Conservation (phyloP, 2,888 invertebrate species). For the Xestia xanthographa region DNA sequence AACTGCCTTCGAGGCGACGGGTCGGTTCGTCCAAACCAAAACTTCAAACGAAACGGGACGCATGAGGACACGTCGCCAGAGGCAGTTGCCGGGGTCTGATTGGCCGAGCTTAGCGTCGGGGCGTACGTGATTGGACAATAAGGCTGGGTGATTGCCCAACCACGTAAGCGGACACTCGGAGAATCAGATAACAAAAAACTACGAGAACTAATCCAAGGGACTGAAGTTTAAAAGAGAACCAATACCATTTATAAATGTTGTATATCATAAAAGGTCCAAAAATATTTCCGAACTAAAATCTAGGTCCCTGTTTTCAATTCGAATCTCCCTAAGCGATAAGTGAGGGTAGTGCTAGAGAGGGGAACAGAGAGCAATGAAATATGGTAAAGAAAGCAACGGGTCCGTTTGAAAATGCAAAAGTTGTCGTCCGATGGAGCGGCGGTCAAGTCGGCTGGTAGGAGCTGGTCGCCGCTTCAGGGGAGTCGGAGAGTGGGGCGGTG, state of each 20-base stretch:
- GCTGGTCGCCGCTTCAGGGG: conserved; percentile 83
- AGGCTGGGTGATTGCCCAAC: conserved; percentile 94
- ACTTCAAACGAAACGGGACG: conserved; percentile 73
- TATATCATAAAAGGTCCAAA: conserved; percentile 86
- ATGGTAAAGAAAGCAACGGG: conserved; percentile 82
- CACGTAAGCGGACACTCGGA: conserved; percentile 90
- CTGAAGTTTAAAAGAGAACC: conserved; percentile 62
- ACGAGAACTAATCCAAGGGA: conserved; percentile 66
- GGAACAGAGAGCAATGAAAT: conserved; percentile 66
- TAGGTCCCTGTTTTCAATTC: conserved; percentile 88
- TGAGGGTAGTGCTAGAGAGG: conserved; percentile 59
- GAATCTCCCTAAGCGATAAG: conserved; percentile 76
- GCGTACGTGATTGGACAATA: conserved; percentile 92
- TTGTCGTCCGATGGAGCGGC: conserved; percentile 86
- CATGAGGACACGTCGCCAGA: conserved; percentile 78
- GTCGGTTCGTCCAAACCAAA: conserved; percentile 73
- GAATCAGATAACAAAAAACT: conserved; percentile 81
- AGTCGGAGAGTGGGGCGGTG: conserved; percentile 64
- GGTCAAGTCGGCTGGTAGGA: conserved; percentile 85
- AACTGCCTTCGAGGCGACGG: conserved; percentile 78
- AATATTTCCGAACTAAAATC: conserved; percentile 87
- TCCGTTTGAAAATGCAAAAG: conserved; percentile 83
- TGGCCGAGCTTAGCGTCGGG: conserved; percentile 82
- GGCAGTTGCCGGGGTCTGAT: conserved; percentile 83
- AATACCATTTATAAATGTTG: conserved; percentile 77